Evolutionary conservation across 2,888 invertebrate genomes (phyloP).

Genomic region (Empis livida): DNA sequence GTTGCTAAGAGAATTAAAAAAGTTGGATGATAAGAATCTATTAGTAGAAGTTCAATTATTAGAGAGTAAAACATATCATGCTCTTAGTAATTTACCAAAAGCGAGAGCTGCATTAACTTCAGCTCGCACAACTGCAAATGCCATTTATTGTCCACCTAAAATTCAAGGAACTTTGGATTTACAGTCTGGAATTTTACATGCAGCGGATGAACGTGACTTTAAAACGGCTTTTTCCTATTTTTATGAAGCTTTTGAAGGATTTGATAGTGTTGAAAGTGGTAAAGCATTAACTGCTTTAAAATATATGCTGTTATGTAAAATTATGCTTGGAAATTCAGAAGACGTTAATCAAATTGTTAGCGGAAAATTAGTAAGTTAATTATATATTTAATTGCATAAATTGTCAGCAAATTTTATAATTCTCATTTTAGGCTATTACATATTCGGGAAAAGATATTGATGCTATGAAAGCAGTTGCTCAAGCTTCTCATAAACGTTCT

Average conservation of each 20-base stretch:
- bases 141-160: constrained; percentile 98
- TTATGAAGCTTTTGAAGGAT: constrained; percentile 98
- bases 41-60: constrained; percentile 95
- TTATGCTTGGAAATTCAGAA: constrained; percentile 93
- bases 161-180: constrained; percentile 95
- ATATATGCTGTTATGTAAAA: constrained; percentile 98
- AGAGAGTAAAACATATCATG: constrained; percentile 98
- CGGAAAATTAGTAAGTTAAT: constrained; percentile 59
- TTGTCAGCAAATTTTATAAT: background rate
- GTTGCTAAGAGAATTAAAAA: constrained; percentile 89
- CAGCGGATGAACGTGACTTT: constrained; percentile 99
- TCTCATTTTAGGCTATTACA: constrained; percentile 58
- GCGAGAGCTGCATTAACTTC: constrained; percentile 94
- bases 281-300: constrained; percentile 93
- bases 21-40: constrained; percentile 97
- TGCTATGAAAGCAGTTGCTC: constrained; percentile 95
- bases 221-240: constrained; percentile 99
- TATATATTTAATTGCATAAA: background rate
- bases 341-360: constrained; percentile 91
- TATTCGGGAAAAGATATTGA: constrained; percentile 93
- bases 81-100: constrained; percentile 90
- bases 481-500: constrained; percentile 92
- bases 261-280: constrained; percentile 84
- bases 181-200: constrained; percentile 96
- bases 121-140: constrained; percentile 98